Conservation (phyloP, 2,113 vertebrate species). For the Helogale parvula region DNA sequence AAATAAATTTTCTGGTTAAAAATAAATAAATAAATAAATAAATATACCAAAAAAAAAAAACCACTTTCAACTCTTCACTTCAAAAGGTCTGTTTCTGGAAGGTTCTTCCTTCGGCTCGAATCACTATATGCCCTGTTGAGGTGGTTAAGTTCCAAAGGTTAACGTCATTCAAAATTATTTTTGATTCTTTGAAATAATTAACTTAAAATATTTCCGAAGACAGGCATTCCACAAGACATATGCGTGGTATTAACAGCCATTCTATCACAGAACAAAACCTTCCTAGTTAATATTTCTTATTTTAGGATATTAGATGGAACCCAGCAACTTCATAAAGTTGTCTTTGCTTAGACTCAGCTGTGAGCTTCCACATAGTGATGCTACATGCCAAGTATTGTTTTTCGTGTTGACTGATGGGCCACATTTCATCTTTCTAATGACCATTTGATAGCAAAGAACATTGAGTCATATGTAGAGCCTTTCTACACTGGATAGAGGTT, state of each 20-base stretch:
- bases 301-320: background rate
- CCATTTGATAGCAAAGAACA: background rate
- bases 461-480: background rate
- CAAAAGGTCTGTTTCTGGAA: background rate
- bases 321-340: background rate
- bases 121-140: background rate
- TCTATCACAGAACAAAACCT: background rate
- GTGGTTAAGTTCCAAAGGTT: background rate
- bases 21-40: no score
- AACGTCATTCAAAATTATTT: background rate
- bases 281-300: conserved; percentile 10
- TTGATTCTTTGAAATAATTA: conserved; percentile 35
- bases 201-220: conserved; percentile 48
- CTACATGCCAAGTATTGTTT: background rate
- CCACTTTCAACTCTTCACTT: background rate
- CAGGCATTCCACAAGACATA: background rate
- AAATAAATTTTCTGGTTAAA: no score
- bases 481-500: conserved; percentile 15
- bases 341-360: background rate
- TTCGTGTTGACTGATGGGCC: background rate
- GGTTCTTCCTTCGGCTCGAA: background rate
- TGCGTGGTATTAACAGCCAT: background rate
- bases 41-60: no score
- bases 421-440: background rate
- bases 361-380: background rate